Evolutionary conservation across 2,113 vertebrate genomes (phyloP).

Genomic region (Lanius collurio): DNA sequence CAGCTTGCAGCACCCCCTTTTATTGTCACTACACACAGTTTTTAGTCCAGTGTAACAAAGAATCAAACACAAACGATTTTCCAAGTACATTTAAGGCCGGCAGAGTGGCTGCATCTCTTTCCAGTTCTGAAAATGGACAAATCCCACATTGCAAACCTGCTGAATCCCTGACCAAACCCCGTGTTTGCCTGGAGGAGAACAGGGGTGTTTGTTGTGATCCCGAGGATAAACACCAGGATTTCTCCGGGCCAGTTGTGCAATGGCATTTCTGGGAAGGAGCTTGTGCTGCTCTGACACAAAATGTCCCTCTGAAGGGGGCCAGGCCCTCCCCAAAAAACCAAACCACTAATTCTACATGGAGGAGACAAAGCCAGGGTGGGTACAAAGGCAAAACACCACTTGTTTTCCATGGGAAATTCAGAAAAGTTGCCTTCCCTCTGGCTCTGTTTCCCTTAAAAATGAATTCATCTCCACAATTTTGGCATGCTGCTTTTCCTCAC

Average conservation of each 20-base stretch:
- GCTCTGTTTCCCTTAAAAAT: neutral
- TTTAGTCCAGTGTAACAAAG: neutral
- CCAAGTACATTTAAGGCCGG: neutral
- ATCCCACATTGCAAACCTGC: conserved; percentile 21
- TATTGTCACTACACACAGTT: accelerated
- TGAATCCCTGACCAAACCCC: neutral
- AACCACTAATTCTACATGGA: neutral
- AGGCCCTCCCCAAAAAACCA: neutral
- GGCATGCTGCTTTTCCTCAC: neutral
- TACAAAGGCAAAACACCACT: neutral
- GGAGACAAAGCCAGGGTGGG: neutral
- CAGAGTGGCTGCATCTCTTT: neutral
- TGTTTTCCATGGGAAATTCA: neutral
- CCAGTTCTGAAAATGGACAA: conserved; percentile 4
- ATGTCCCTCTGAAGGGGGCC: neutral
- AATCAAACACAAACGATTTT: neutral
- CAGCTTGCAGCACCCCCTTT: neutral
- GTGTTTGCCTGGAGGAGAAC: neutral
- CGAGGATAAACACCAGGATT: neutral
- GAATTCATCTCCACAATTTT: neutral
- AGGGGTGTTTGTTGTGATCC: neutral
- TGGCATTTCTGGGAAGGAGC: conserved; percentile 26
- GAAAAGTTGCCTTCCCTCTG: neutral
- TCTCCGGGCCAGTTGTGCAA: neutral
- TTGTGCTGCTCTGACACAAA: neutral